Evolutionary conservation across 2,888 invertebrate species (phyloP).

Genomic region (Augiades crinisus): DNA sequence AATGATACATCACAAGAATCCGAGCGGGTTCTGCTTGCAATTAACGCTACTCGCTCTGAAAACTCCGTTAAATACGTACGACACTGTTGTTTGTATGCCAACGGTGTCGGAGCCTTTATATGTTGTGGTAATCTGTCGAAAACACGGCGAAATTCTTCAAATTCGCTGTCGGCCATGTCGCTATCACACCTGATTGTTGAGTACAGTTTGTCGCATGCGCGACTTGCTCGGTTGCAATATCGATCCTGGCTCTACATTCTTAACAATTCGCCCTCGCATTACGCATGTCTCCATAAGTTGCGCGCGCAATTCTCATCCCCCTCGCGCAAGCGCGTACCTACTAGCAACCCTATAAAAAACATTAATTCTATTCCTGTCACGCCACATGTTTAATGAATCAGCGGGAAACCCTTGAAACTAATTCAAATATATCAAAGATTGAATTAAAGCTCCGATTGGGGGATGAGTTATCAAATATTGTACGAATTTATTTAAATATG

Average conservation of each 20-base stretch:
- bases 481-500: no score
- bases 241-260: constrained; percentile 46
- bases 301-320: constrained; percentile 44
- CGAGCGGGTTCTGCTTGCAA: constrained; percentile 9
- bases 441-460: neutral
- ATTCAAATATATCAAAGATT: neutral
- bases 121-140: constrained; percentile 91
- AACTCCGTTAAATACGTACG: constrained; percentile 32
- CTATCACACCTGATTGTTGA: constrained; percentile 86
- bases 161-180: constrained; percentile 96
- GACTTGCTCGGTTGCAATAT: constrained; percentile 48
- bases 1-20: constrained; percentile 20
- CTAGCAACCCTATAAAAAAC: neutral
- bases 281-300: constrained; percentile 46
- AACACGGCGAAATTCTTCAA: constrained; percentile 94
- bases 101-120: constrained; percentile 89
- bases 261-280: constrained; percentile 33
- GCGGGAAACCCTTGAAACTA: constrained; percentile 42
- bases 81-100: no score
- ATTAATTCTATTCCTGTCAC: constrained; percentile 28
- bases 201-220: constrained; percentile 61
- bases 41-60: constrained; percentile 38
- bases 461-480: no score
- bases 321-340: constrained; percentile 22
- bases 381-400: constrained; percentile 49